Evolutionary conservation across 2,888 invertebrate genomes (phyloP).

Genomic region (Lacanobia wlatinum): DNA sequence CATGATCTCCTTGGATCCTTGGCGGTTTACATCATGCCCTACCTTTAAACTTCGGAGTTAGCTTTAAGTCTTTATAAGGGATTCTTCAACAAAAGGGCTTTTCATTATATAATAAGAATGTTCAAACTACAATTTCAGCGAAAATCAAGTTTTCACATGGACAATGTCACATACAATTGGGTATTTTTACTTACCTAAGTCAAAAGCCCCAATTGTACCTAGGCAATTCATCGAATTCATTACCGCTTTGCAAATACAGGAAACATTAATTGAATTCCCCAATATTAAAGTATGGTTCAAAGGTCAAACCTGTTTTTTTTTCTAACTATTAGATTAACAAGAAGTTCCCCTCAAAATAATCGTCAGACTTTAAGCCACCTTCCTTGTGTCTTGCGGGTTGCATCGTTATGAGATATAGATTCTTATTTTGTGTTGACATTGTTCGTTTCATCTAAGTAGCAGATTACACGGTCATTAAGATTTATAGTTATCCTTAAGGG

Average conservation of each 20-base stretch:
- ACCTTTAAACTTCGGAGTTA: background rate
- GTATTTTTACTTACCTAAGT: background rate
- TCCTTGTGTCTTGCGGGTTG: conserved; percentile 32
- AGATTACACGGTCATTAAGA: conserved; percentile 29
- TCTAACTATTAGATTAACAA: conserved; percentile 1
- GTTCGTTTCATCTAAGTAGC: conserved; percentile 13
- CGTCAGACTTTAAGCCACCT: no score
- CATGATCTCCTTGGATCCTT: conserved; percentile 53
- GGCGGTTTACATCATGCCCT: conserved; percentile 31
- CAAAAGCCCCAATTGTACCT: no score
- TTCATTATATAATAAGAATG: background rate
- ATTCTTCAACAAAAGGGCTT: background rate
- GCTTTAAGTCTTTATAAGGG: background rate
- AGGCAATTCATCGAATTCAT: background rate
- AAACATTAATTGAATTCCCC: background rate
- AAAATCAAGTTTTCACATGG: no score
- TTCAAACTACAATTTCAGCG: background rate
- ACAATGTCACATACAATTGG: background rate
- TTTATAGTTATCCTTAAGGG: conserved; percentile 20
- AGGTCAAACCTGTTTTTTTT: conserved; percentile 10
- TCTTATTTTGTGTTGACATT: conserved; percentile 15
- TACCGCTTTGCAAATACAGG: background rate
- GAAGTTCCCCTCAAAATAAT: conserved; percentile 44
- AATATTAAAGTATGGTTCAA: background rate
- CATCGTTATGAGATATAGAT: background rate